Conservation (phyloP, 2,888 invertebrate species). For the Eupithecia pulchellata region DNA sequence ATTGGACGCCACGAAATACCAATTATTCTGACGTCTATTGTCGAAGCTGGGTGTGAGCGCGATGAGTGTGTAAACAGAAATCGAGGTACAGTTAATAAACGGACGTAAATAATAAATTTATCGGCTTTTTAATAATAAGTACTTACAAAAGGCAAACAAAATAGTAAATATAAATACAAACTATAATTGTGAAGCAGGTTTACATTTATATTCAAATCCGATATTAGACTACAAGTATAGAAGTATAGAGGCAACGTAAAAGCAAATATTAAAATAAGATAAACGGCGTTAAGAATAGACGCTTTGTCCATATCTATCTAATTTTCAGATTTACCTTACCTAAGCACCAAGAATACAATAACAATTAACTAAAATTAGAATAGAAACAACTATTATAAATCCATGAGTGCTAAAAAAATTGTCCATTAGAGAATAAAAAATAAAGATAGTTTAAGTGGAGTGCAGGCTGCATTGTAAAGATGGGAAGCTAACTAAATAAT, state of each 20-base stretch:
- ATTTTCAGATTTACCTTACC: neutral
- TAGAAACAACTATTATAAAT: neutral
- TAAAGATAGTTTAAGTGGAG: neutral
- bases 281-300: neutral
- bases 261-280: neutral
- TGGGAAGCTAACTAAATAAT: neutral
- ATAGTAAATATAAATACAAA: no score
- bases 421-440: neutral
- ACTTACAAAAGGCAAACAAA: no score
- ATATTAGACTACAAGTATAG: neutral
- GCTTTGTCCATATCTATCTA: neutral
- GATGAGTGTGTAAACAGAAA: neutral
- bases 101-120: no score
- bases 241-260: neutral
- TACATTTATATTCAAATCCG: neutral
- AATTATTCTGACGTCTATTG: constrained; percentile 41
- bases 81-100: neutral
- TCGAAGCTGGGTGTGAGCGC: constrained; percentile 36
- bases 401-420: no score
- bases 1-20: constrained; percentile 42
- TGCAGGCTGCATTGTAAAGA: neutral
- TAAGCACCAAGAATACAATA: neutral
- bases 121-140: no score
- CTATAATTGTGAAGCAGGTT: no score
- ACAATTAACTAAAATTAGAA: neutral